Evolutionary conservation across 2,888 invertebrate genomes (phyloP).

Genomic region (Anarsia innoxiella): DNA sequence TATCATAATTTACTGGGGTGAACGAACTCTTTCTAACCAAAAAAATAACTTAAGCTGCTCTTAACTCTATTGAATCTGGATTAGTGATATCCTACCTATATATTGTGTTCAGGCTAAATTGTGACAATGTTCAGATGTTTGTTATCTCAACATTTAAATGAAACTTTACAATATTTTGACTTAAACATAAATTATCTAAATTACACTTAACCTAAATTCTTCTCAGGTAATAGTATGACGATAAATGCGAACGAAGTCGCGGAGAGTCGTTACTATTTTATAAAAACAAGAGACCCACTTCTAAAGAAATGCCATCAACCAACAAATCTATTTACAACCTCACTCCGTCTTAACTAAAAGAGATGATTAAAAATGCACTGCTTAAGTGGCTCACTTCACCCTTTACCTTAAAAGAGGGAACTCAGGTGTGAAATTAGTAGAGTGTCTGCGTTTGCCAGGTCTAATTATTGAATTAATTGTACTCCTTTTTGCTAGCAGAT

Average conservation of each 20-base stretch:
- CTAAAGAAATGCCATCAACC: no score
- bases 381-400: slow-evolving; percentile 26
- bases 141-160: no score
- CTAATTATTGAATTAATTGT: slow-evolving; percentile 36
- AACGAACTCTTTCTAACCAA: neutral
- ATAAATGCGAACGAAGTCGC: no score
- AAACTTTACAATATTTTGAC: no score
- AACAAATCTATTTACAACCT: slow-evolving; percentile 18
- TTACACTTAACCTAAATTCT: no score
- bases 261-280: no score
- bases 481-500: slow-evolving; percentile 24
- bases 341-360: slow-evolving; percentile 18
- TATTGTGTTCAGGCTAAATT: no score
- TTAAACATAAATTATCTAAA: no score
- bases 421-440: slow-evolving; percentile 40
- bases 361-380: slow-evolving; percentile 37
- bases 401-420: slow-evolving; percentile 30
- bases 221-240: no score
- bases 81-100: no score
- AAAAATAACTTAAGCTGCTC: neutral
- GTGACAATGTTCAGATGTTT: no score
- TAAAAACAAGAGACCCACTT: no score
- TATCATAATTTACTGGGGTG: neutral
- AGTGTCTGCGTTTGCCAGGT: slow-evolving; percentile 36
- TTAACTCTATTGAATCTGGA: neutral